Evolutionary conservation across 2,888 invertebrate genomes (phyloP).

Genomic region (Meteorus cinctellus): DNA sequence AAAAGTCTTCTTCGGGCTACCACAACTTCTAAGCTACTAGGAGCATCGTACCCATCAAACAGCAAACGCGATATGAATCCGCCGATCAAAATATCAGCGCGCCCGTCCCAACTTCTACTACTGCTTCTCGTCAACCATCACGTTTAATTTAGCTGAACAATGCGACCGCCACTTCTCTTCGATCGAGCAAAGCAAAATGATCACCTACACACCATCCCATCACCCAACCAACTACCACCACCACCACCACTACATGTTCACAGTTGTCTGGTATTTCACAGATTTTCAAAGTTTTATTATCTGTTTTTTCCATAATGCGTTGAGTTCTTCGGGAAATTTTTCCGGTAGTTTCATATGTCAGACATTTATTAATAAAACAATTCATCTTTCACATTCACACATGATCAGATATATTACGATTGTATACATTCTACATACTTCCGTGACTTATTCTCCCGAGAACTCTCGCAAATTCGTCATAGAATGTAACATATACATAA

Average conservation of each 20-base stretch:
- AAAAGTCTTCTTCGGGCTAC: slow-evolving; percentile 65
- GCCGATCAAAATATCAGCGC: slow-evolving; percentile 52
- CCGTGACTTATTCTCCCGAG: slow-evolving; percentile 35
- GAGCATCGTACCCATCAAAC: slow-evolving; percentile 62
- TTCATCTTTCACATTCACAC: slow-evolving; percentile 10
- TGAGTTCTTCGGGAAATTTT: slow-evolving; percentile 17
- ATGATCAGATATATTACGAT: slow-evolving; percentile 5
- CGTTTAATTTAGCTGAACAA: slow-evolving; percentile 55
- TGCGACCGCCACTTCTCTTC: slow-evolving; percentile 70
- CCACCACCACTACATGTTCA: slow-evolving; percentile 73
- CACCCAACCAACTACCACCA: slow-evolving; percentile 70
- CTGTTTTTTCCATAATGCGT: slow-evolving; percentile 42
- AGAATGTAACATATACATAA: slow-evolving; percentile 32
- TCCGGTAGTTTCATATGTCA: background rate
- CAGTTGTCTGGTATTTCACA: slow-evolving; percentile 73
- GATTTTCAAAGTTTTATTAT: slow-evolving; percentile 69
- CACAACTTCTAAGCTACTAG: slow-evolving; percentile 66
- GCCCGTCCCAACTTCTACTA: slow-evolving; percentile 57
- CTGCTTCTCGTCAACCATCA: slow-evolving; percentile 60
- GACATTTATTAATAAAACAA: background rate
- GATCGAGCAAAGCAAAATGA: slow-evolving; percentile 71
- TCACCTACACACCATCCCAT: slow-evolving; percentile 73
- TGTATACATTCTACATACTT: slow-evolving; percentile 37
- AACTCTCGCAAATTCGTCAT: slow-evolving; percentile 44
- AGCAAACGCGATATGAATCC: slow-evolving; percentile 45